Evolutionary conservation across 2,113 vertebrate species (phyloP), one percentile per base, ranked within the genome.

Genomic region (Hippocampus abdominalis): DNA sequence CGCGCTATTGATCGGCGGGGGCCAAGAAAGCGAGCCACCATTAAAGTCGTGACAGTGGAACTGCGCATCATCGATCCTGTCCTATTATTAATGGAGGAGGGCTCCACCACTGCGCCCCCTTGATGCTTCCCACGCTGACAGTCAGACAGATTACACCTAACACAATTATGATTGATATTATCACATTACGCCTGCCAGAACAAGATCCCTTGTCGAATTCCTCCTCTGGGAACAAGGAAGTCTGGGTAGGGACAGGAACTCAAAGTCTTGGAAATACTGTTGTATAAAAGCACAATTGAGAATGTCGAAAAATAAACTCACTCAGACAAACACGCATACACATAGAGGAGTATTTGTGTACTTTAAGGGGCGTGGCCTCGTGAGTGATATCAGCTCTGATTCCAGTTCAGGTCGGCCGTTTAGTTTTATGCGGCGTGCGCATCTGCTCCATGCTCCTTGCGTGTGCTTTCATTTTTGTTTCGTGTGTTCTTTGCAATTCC

Each of bases 161-260:
- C 94, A 92, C 94, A 93, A 95, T 96, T 95, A 95, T 93, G 92
- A 94, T 91, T 92, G 94, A 95, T 93, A 92, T 93, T 92, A 95
- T 95, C 93, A 93, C 92, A 94, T 95, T 91, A 94, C 89, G 89
- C 86, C 83, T 70, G 74, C 79, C 86, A 89, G 78, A 66, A 86
- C 89, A 89, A 69, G 91, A n/a, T n/a, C 6, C 51, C 57, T 60
- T 15, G 57, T 60, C 12, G 6, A 60, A 60, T 60, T 60, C 57
- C 57, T 60, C 27, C 57, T 7, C 57, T 60, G 57, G 57, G 57
- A 60, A 60, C 25, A 3, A 29, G 57, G 57, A 32, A 32, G 57
- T 60, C 57, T 57, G 54, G 6, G 20, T 1, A 18, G 48, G 48
- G 32, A 60, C 27, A 32, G 27, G 15, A 60, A 25, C 12, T 57